Evolutionary conservation across 2,797 vertebrate genomes (phyloP).

Genomic region (Lutjanus argentimaculatus): DNA sequence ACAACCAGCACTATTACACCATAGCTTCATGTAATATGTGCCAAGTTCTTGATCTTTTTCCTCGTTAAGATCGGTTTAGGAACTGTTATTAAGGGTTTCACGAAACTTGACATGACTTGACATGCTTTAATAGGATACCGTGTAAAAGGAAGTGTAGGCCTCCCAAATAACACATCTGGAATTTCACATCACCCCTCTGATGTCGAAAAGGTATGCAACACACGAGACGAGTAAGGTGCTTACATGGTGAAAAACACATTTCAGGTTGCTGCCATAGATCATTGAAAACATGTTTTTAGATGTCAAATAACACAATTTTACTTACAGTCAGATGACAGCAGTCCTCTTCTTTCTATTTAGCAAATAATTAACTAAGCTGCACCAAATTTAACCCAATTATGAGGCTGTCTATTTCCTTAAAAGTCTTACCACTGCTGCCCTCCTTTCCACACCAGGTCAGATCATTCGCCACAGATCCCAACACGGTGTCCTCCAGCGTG

Average conservation of each 20-base stretch:
- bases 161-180: not conserved
- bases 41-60: too few relatives aligned
- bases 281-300: not conserved
- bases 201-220: not conserved
- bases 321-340: not conserved
- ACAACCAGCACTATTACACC: not conserved
- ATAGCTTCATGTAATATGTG: not conserved
- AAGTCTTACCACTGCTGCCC: conserved; percentile 69
- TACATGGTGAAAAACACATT: not conserved
- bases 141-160: not conserved
- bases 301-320: not conserved
- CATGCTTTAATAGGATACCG: not conserved
- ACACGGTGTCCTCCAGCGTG: conserved; percentile 79
- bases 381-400: not conserved
- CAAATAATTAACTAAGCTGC: not conserved
- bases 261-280: not conserved
- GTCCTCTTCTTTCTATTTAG: not conserved
- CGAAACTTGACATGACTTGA: not conserved
- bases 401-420: not conserved
- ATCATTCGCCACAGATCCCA: conserved; percentile 74
- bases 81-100: not conserved
- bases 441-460: conserved; percentile 83
- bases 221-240: too few relatives aligned
- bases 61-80: not conserved
- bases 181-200: not conserved